Evolutionary conservation across 2,888 invertebrate species (phyloP).

Genomic region (Sericinus montela): DNA sequence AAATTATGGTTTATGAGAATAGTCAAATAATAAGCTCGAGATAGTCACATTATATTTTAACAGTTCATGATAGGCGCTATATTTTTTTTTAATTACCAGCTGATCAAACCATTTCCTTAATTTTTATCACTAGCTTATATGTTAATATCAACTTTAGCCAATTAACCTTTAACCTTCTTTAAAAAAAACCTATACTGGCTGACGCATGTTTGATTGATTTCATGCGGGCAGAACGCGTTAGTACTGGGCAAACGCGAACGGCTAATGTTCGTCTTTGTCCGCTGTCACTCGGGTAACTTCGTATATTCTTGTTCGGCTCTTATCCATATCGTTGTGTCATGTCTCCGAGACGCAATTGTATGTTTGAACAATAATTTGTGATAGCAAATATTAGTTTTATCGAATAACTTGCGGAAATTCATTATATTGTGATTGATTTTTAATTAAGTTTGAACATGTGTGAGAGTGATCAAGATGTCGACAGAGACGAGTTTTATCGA

Average conservation of each 20-base stretch:
- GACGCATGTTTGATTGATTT: not conserved
- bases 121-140: too few relatives aligned
- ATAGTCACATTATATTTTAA: too few relatives aligned
- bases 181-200: not conserved
- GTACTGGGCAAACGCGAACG: constrained; percentile 22
- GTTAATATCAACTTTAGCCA: too few relatives aligned
- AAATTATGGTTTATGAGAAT: too few relatives aligned
- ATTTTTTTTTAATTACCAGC: too few relatives aligned
- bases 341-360: not conserved
- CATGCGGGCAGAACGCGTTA: constrained; percentile 25
- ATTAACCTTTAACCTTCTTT: not conserved
- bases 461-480: not conserved
- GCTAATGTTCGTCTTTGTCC: constrained; percentile 36
- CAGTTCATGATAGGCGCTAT: too few relatives aligned
- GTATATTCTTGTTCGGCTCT: not conserved
- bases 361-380: not conserved
- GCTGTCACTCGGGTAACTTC: constrained; percentile 27
- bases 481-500: constrained; percentile 38
- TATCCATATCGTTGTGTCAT: not conserved
- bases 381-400: not conserved
- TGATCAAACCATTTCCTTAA: too few relatives aligned
- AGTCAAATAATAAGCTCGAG: too few relatives aligned
- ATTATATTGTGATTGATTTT: not conserved
- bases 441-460: not conserved
- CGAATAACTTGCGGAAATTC: too few relatives aligned